Evolutionary conservation across 1,140 invertebrate genomes (phyloP), one percentile per base, ranked within the genome.

Genomic region (Heliothis subflexa): DNA sequence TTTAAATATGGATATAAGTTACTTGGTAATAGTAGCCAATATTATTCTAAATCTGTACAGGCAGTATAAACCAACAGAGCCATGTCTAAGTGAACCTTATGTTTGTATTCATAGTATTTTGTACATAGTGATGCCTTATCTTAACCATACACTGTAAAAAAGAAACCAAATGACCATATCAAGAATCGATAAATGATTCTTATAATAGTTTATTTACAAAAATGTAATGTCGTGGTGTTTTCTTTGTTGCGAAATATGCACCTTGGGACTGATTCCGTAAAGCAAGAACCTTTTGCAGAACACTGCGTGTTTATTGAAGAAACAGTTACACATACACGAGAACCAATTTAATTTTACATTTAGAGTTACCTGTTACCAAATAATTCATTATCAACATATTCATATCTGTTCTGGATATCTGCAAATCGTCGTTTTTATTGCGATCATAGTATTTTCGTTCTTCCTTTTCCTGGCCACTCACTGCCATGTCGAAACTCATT

Each of bases 331-430:
- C 12, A 71, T n/a, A 71, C 49, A 54, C 50, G 5, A 10, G 28
- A 49, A 33, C n/a, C 2, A 54, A 54, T 25, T 3, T 28, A 54
- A 16, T n/a, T 71, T 13, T 21, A 45, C 7, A 3, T 45, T 28
- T 33, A 18, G 0, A 28, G 83, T 94, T 95, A 98, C 98, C 98
- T 95, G 98, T 99, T 2, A 99, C 98, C 83, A 99, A 95, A 95
- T 99, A 99, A 94, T 99, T 99, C 99, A 99, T 99, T 76, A 99
- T 99, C 52, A 99, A 95, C 92, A 98, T 98, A 92, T 99, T 99
- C 97, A 99, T 99, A 85, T 99, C 98, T 57, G 97, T 96, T 83
- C 98, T 95, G 61, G 98, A 98, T 82, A 99, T 97, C 81, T 98
- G 97, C 62, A 98, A 96, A 78, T 96, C 96, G 87, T 98, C 97